These are phyloP conservation scores for Tetrax tetrax DNA, from an alignment of 2,113 vertebrate genomes.

Conservation along the genomic window DNA sequence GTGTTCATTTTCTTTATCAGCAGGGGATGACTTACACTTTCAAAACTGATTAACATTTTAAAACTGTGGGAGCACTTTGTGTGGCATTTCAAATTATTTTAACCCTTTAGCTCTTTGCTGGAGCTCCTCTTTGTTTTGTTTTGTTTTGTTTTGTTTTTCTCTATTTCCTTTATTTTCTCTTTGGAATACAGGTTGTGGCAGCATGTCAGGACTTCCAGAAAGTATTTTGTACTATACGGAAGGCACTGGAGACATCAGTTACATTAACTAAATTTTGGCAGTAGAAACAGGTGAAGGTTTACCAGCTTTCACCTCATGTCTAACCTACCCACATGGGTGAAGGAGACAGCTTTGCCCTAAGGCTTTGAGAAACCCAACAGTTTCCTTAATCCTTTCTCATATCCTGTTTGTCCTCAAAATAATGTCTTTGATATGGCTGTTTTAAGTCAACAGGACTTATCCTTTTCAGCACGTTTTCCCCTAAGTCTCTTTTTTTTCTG, in stretches of 20 bases:
- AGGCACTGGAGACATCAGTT: neutral
- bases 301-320: neutral
- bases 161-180: neutral
- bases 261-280: neutral
- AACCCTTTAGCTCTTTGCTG: conserved; percentile 11
- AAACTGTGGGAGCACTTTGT: conserved; percentile 42
- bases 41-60: conserved; percentile 68
- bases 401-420: neutral
- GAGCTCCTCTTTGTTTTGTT: neutral
- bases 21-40: conserved; percentile 60
- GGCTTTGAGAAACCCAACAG: neutral
- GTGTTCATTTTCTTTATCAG: conserved; percentile 66
- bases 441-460: neutral
- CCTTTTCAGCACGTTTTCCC: neutral
- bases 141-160: neutral
- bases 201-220: neutral
- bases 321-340: neutral
- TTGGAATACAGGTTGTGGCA: neutral
- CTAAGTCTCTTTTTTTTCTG: neutral
- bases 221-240: neutral
- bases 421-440: neutral
- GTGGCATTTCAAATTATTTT: conserved; percentile 30
- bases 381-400: neutral
- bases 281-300: neutral
- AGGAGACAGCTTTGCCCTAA: neutral